phyloP scores from a whole-genome alignment of 2,113 vertebrate genomes.

The Ptilorrhoa leucosticta region DNA sequence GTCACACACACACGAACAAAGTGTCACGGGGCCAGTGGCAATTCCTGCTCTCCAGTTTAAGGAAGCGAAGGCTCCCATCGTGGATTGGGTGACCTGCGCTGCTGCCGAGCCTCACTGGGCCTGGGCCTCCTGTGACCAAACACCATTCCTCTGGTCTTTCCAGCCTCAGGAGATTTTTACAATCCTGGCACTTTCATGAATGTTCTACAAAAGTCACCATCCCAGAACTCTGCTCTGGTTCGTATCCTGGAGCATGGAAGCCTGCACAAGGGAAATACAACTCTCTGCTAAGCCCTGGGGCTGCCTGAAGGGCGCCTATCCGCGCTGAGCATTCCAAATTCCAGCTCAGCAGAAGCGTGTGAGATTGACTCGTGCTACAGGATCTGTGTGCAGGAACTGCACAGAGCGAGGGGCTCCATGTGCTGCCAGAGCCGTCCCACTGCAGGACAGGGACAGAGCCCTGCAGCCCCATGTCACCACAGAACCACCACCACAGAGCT shows the following conservation, averaged over 20 bases:
- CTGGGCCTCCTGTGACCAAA: not conserved
- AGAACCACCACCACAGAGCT: not conserved
- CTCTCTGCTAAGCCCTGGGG: not conserved
- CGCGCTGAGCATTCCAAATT: not conserved
- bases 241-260: not conserved
- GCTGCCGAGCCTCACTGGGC: not conserved
- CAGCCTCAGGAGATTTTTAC: not conserved
- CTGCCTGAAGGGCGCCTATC: not conserved
- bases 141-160: not conserved
- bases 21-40: not conserved
- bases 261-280: accelerated
- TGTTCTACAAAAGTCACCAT: not conserved
- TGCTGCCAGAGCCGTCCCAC: not conserved
- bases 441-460: not conserved
- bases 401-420: not conserved
- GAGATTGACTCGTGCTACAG: not conserved
- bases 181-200: not conserved
- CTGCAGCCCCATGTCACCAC: accelerated
- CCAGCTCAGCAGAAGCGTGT: not conserved
- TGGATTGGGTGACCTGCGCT: not conserved
- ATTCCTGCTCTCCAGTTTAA: not conserved
- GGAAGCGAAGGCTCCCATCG: not conserved
- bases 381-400: not conserved
- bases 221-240: not conserved
- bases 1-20: not conserved